Evolutionary conservation across 1,140 invertebrate species (phyloP).

Genomic region (Asbolus verrucosus): DNA sequence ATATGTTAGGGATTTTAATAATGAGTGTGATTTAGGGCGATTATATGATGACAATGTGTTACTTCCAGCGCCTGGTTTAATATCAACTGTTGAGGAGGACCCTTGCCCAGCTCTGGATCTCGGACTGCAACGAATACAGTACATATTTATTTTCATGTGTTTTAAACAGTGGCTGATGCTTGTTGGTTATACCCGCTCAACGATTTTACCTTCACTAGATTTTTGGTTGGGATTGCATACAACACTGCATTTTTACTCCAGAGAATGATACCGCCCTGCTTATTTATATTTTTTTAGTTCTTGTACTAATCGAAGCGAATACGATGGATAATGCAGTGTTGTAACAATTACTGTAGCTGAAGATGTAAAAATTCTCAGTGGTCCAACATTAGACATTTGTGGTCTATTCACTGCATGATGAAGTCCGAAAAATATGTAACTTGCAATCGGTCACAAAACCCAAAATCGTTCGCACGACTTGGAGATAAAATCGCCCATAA

Average conservation of each 20-base stretch:
- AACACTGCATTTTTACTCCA: conserved; percentile 53
- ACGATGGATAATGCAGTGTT: conserved; percentile 53
- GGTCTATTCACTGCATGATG: conserved; percentile 64
- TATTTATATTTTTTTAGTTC: conserved; percentile 3
- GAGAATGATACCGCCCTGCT: background rate
- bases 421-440: conserved; percentile 62
- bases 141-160: conserved; percentile 62
- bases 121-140: conserved; percentile 59
- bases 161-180: conserved; percentile 63
- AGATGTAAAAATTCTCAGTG: conserved; percentile 64
- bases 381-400: conserved; percentile 64
- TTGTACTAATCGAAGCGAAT: too few relatives aligned
- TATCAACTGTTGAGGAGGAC: conserved; percentile 55
- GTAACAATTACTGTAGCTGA: conserved; percentile 63
- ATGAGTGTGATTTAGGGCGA: conserved; percentile 58
- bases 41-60: conserved; percentile 59
- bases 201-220: conserved; percentile 62
- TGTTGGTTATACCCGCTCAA: conserved; percentile 63
- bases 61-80: conserved; percentile 58
- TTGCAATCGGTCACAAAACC: conserved; percentile 4
- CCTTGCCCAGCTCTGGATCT: conserved; percentile 52
- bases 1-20: conserved; percentile 57
- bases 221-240: conserved; percentile 60
- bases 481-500: too few relatives aligned
- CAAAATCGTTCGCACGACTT: too few relatives aligned